Evolutionary conservation across 2,888 invertebrate species (phyloP).

Genomic region (Trilocha varians): DNA sequence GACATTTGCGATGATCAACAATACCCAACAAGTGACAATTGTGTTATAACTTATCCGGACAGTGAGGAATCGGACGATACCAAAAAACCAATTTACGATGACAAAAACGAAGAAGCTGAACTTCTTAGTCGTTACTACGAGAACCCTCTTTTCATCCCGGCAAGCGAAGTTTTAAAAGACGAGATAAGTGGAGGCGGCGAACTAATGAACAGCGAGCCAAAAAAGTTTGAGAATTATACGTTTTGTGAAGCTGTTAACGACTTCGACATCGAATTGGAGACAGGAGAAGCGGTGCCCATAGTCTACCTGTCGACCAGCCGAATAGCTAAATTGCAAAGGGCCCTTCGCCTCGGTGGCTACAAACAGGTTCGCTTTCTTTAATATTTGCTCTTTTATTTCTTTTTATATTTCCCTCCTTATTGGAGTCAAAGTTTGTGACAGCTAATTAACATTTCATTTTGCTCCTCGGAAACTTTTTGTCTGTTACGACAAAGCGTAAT

Average conservation of each 20-base stretch:
- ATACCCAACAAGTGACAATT: constrained; percentile 36
- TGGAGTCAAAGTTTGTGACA: constrained; percentile 27
- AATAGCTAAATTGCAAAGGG: constrained; percentile 67
- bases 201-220: constrained; percentile 54
- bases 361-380: constrained; percentile 60
- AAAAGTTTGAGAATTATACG: constrained; percentile 60
- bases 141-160: constrained; percentile 53
- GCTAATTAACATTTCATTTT: constrained; percentile 32
- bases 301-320: constrained; percentile 67
- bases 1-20: constrained; percentile 31
- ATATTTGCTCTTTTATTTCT: constrained; percentile 17
- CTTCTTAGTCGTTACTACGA: constrained; percentile 45
- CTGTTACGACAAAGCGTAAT: constrained; percentile 22
- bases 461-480: constrained; percentile 19
- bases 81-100: constrained; percentile 25
- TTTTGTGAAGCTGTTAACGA: constrained; percentile 61
- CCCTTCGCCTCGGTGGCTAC: constrained; percentile 70
- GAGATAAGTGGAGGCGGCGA: constrained; percentile 45
- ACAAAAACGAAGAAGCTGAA: constrained; percentile 28
- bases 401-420: constrained; percentile 18
- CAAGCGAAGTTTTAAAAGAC: constrained; percentile 46
- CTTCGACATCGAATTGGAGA: constrained; percentile 61
- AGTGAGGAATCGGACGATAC: constrained; percentile 34
- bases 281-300: constrained; percentile 53
- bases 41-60: constrained; percentile 48